Evolutionary conservation across 2,113 vertebrate genomes (phyloP).

Genomic region (Ictalurus punctatus): DNA sequence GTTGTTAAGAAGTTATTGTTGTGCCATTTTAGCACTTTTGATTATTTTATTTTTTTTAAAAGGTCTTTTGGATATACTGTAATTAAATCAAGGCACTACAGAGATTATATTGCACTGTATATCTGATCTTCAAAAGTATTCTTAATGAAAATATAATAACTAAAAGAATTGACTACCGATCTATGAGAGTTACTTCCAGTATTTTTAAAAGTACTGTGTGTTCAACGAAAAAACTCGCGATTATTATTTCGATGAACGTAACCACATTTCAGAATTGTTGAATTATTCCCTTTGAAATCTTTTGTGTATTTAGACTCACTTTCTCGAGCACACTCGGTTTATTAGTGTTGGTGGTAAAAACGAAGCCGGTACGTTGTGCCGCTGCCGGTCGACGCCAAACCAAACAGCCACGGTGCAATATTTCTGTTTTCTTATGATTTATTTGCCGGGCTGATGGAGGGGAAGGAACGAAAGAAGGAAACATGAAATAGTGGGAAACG

Average conservation of each 20-base stretch:
- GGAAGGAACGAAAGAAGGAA: slow-evolving; percentile 20
- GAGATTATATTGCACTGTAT: background rate
- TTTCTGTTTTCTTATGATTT: background rate
- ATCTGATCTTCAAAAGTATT: background rate
- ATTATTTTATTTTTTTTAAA: background rate
- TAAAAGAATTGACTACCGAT: background rate
- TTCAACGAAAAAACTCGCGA: background rate
- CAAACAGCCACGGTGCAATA: background rate
- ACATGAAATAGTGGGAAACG: slow-evolving; percentile 18
- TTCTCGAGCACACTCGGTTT: background rate
- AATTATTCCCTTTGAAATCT: background rate
- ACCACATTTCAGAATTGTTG: background rate
- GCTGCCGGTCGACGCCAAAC: background rate
- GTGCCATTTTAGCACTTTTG: background rate
- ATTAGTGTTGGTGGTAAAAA: background rate
- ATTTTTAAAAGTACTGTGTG: background rate
- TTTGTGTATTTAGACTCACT: background rate
- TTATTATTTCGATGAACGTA: background rate
- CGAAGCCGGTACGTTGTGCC: background rate
- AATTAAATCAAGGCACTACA: background rate
- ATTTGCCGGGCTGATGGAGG: background rate
- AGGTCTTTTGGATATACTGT: background rate
- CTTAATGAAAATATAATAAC: background rate
- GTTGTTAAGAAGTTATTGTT: background rate
- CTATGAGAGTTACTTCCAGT: background rate